A percentile compares a stretch with the other conserved stretches of the same genome.
Evolutionary conservation across 2,888 invertebrate genomes (phyloP).

Genomic region (Ernsta delagoae): DNA sequence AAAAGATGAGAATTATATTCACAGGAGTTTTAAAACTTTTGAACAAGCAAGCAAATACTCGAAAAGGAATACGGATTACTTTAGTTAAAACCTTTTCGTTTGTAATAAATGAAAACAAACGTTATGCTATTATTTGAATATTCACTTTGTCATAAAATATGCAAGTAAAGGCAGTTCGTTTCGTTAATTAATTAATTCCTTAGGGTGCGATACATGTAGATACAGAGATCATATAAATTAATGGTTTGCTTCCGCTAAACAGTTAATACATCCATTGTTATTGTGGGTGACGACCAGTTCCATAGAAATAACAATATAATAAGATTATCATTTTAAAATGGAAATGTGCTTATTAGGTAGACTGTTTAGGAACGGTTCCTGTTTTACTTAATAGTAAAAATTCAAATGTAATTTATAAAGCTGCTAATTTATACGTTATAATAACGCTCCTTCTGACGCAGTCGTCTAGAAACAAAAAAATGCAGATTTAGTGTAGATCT

Average conservation of each 20-base stretch:
- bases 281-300: constrained; percentile 9
- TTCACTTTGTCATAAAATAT: not conserved
- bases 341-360: not conserved
- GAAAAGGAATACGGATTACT: not conserved
- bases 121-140: not conserved
- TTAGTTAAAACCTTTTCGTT: too few species aligned
- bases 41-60: not conserved
- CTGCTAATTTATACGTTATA: too few species aligned
- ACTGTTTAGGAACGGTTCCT: too few species aligned
- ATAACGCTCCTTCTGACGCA: too few species aligned
- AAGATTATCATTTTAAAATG: constrained; percentile 13
- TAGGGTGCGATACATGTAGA: not conserved
- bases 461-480: too few species aligned
- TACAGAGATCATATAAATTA: constrained; percentile 22
- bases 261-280: constrained; percentile 12
- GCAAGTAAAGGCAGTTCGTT: not conserved
- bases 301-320: constrained; percentile 32
- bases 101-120: not conserved
- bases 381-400: not conserved
- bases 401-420: too few species aligned
- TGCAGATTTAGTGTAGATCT: not conserved
- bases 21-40: not conserved
- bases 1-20: not conserved
- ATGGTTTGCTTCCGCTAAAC: constrained; percentile 28
- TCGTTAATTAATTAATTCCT: constrained; percentile 6